phyloP scores from a whole-genome alignment of 2,888 invertebrate species.

The Drosophila seclusa region DNA sequence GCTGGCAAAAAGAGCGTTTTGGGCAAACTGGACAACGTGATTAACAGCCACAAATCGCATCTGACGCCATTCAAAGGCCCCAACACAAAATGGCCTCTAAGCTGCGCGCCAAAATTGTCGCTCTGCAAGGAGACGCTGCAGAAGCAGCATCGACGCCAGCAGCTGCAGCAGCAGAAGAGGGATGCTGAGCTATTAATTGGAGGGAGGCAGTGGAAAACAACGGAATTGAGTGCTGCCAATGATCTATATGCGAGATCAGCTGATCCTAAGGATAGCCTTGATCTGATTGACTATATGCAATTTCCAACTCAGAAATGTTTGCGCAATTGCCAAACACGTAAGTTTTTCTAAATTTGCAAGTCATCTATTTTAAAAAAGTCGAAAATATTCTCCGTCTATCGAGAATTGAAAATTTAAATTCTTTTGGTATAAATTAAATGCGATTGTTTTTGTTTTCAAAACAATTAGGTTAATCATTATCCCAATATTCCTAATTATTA shows the following conservation, averaged over 20 bases:
- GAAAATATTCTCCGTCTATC: not conserved
- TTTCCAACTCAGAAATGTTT: constrained; percentile 39
- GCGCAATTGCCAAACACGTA: constrained; percentile 40
- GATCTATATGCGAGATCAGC: constrained; percentile 22
- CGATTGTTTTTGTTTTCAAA: not conserved
- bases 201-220: not conserved
- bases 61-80: constrained; percentile 29
- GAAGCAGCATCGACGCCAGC: constrained; percentile 24
- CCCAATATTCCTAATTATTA: too few species aligned
- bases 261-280: constrained; percentile 10
- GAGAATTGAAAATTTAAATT: too few species aligned
- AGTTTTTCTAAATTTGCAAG: constrained; percentile 8
- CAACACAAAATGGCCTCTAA: constrained; percentile 24
- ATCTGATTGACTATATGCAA: constrained; percentile 48
- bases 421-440: not conserved
- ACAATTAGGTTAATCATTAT: not conserved
- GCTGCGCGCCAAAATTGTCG: constrained; percentile 45
- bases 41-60: constrained; percentile 13
- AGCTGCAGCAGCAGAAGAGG: not conserved
- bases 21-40: constrained; percentile 44
- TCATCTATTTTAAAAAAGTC: not conserved
- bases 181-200: not conserved
- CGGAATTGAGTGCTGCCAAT: not conserved
- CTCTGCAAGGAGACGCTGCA: constrained; percentile 52
- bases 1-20: constrained; percentile 37